A percentile compares a stretch with the other conserved stretches of the same genome.
These are phyloP conservation scores for Axea sp. DNA, from an alignment of 2,888 invertebrate genomes.

Conservation along the genomic window DNA sequence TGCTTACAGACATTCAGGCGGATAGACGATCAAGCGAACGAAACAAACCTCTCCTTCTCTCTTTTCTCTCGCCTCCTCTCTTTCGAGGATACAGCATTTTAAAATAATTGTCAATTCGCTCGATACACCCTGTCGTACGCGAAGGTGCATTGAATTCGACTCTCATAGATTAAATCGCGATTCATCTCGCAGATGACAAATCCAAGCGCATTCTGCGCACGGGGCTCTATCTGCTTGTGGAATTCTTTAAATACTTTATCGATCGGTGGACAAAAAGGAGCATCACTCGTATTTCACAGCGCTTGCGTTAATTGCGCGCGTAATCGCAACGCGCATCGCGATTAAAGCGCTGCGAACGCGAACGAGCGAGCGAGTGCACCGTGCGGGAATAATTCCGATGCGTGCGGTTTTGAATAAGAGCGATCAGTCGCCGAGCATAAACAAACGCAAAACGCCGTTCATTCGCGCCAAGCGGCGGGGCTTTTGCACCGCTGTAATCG, in stretches of 20 bases:
- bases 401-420: too few species aligned
- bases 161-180: slow-evolving; percentile 51
- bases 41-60: slow-evolving; percentile 36
- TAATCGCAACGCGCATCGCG: too few species aligned
- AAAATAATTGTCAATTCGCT: slow-evolving; percentile 70
- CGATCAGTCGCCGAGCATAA: too few species aligned
- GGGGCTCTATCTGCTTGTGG: slow-evolving; percentile 1
- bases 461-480: too few species aligned
- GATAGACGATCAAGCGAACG: slow-evolving; percentile 68
- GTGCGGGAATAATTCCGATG: too few species aligned
- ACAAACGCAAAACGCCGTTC: too few species aligned
- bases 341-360: too few species aligned
- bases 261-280: too few species aligned
- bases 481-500: too few species aligned
- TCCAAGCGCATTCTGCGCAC: slow-evolving; percentile 18
- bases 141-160: slow-evolving; percentile 40
- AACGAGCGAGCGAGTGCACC: too few species aligned
- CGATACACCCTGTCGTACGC: slow-evolving; percentile 58
- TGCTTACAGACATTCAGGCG: slow-evolving; percentile 72
- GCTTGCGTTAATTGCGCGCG: too few species aligned
- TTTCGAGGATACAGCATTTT: slow-evolving; percentile 70
- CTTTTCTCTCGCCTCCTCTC: slow-evolving; percentile 48
- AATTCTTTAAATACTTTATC: slow-evolving; percentile 8
- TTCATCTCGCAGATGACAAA: slow-evolving; percentile 48
- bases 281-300: too few species aligned